Evolutionary conservation across 1,140 invertebrate genomes (phyloP).

Genomic region (Bombus sibiricus): DNA sequence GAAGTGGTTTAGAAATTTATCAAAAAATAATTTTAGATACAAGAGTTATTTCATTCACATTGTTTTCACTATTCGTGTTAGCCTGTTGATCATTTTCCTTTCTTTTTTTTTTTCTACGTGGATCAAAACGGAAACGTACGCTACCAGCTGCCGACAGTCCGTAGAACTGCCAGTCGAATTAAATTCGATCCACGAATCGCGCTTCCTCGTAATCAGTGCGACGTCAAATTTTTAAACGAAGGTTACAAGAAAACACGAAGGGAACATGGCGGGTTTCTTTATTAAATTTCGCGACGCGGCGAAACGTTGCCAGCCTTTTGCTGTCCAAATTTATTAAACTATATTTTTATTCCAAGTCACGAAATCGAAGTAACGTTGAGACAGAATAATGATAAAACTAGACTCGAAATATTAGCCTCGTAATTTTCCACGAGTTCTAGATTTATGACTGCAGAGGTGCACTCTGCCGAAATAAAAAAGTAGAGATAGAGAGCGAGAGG

Average conservation of each 20-base stretch:
- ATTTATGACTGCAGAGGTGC: no score
- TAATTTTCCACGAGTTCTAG: neutral
- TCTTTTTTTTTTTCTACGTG: no score
- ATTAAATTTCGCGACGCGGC: constrained; percentile 32
- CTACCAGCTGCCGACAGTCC: neutral
- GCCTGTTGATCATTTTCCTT: no score
- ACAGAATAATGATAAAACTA: neutral
- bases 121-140: neutral
- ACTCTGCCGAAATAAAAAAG: no score
- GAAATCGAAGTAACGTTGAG: neutral
- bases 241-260: neutral
- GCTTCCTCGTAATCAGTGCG: neutral
- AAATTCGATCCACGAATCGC: constrained; percentile 18
- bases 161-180: neutral
- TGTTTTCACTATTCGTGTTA: no score
- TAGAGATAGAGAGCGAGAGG: no score
- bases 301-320: neutral
- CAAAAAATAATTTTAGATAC: no score
- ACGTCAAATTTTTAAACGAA: constrained; percentile 16
- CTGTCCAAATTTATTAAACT: constrained; percentile 10
- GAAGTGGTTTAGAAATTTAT: no score
- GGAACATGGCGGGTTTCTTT: constrained; percentile 11
- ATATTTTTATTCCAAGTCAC: constrained; percentile 6
- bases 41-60: no score
- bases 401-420: neutral